Base-by-base conservation (phyloP, 2,888 invertebrate species). In the Trachelus troglodyta region DNA sequence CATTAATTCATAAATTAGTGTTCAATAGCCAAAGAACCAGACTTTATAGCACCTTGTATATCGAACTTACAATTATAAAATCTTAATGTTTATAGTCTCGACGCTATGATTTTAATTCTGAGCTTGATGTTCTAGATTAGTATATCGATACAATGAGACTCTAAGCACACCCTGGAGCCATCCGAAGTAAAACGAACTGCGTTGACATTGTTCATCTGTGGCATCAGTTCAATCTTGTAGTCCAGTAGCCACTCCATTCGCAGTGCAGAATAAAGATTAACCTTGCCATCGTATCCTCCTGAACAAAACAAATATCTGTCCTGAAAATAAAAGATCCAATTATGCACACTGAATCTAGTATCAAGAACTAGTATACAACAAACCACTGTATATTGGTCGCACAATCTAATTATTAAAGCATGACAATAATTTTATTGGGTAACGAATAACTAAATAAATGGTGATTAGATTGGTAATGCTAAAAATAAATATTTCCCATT, bases 301-400 rank as follows among this genome's bases (percentile, higher is more conserved):
- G 92, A 92, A 83, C 92, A 92, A 83, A 93, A 93, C 76, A 92
- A 83, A 83, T 92, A 92, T 77, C 92, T 90, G 81, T 92, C 92
- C 92, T 92, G 83, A 73, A 84, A 82, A 75, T 76, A 78, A 77
- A 78, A 78, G 73, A 33, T 56, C 71, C 15, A 56, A 75, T 73
- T 56, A 56, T 23, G 2, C 9, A 9, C 40, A 56, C 40, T 56
- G 23, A 56, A 15, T 56, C 23, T 23, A 23, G 23, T 56, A 9
- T 56, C 23, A 23, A 9, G 6, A 23, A 23, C 2, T 9, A 76
- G 12, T 37, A 69, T 12, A 15, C 34, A 73, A 76, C 30, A n/a
- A 56, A 77, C 74, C 35, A 15, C 23, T 73, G 33, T 15, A 68
- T 11, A 37, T n/a, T 4, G n/a, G 1, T n/a, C 31, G 31, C 11